Percentiles rank a stretch among this genome's conserved stretches.
These are phyloP conservation scores for Phataginus tricuspis DNA, from an alignment of 2,797 vertebrate genomes.

Conservation along the genomic window DNA sequence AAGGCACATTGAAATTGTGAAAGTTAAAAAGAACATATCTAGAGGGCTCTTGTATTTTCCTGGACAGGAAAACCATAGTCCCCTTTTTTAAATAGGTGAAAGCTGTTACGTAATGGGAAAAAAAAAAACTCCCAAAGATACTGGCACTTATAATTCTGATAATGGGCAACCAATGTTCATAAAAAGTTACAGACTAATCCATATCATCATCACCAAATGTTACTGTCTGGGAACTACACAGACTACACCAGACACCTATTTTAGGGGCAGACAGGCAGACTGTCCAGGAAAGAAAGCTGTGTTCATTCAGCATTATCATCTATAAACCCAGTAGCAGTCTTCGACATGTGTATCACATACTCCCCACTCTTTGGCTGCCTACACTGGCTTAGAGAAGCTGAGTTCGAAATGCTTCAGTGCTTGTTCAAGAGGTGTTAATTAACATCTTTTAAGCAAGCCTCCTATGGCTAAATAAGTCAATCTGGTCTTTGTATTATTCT, in stretches of 20 bases:
- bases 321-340: not conserved
- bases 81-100: not conserved
- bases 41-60: not conserved
- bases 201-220: not conserved
- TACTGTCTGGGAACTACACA: not conserved
- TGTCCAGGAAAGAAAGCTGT: not conserved
- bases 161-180: not conserved
- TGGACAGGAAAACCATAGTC: not conserved
- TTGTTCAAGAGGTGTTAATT: not conserved
- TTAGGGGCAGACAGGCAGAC: not conserved
- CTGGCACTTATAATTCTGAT: not conserved
- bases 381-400: not conserved
- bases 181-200: conserved; percentile 10
- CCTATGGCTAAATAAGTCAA: not conserved
- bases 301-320: not conserved
- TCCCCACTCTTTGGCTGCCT: not conserved
- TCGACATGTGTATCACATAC: not conserved
- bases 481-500: not conserved
- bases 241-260: not conserved
- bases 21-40: conserved; percentile 17
- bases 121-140: not conserved
- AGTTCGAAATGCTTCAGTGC: not conserved
- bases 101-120: not conserved
- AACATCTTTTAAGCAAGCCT: not conserved
- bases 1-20: not conserved